phyloP scores from a whole-genome alignment of 2,113 vertebrate genomes.

The Procavia capensis region DNA sequence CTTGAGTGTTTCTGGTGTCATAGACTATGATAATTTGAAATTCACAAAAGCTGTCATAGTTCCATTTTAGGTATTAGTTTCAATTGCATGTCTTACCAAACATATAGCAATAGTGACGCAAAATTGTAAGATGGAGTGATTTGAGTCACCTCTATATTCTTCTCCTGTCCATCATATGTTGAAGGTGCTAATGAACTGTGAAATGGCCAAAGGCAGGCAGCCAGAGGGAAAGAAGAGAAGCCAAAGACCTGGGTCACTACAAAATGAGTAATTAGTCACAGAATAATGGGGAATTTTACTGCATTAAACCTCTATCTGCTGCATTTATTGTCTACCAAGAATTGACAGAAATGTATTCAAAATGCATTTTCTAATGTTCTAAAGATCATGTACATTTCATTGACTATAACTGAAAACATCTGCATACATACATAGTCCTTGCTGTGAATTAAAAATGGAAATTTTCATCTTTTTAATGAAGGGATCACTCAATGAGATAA shows the following conservation, averaged over 20 bases:
- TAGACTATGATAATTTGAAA: not conserved
- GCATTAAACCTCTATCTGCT: not conserved
- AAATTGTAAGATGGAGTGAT: conserved; percentile 31
- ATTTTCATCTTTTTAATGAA: not conserved
- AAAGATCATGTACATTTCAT: not conserved
- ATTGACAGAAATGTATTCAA: not conserved
- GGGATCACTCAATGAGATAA: not conserved
- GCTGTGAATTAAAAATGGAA: not conserved
- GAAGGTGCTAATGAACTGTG: conserved; percentile 58
- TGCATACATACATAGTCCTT: not conserved
- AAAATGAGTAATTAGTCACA: conserved; percentile 37
- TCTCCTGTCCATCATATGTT: conserved; percentile 45
- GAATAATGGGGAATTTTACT: conserved; percentile 45
- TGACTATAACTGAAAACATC: not conserved
- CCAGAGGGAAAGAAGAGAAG: not conserved
- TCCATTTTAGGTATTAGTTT: conserved; percentile 6
- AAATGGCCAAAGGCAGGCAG: conserved; percentile 50
- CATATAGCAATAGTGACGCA: not conserved
- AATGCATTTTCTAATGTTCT: not conserved
- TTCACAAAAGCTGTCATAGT: not conserved
- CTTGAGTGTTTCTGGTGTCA: not conserved
- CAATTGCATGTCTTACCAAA: not conserved
- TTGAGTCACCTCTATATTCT: not conserved
- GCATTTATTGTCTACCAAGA: not conserved
- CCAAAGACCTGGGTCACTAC: not conserved